Percentiles rank a stretch among this genome's conserved stretches.
Evolutionary conservation across 2,888 invertebrate genomes (phyloP).

Genomic region (Seladonia tumulorum): DNA sequence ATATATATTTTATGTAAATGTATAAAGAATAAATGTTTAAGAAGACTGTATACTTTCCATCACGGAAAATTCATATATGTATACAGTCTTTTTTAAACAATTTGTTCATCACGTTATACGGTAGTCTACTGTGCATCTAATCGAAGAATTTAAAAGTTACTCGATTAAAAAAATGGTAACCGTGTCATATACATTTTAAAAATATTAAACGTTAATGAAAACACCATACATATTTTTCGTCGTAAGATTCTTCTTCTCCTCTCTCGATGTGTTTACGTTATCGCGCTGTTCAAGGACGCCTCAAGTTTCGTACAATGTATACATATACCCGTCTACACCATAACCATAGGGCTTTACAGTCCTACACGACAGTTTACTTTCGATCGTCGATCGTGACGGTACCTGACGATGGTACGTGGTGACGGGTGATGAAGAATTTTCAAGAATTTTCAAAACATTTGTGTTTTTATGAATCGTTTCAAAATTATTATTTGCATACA

Average conservation of each 20-base stretch:
- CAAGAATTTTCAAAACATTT: background rate
- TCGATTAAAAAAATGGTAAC: background rate
- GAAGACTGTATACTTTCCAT: background rate
- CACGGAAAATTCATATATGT: background rate
- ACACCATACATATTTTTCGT: background rate
- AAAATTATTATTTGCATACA: background rate
- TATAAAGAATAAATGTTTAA: background rate
- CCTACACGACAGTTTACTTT: slow-evolving; percentile 18
- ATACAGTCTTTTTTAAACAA: background rate
- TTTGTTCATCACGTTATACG: background rate
- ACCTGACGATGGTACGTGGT: no score
- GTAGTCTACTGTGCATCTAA: background rate
- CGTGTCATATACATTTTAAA: background rate
- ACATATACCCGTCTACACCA: slow-evolving; percentile 10
- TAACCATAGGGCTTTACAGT: background rate
- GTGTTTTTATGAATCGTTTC: background rate
- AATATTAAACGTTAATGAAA: background rate
- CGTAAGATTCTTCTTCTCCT: no score
- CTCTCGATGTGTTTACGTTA: slow-evolving; percentile 38
- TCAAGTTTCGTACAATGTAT: slow-evolving; percentile 40
- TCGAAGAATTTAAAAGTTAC: background rate
- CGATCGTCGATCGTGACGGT: background rate
- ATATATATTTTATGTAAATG: background rate
- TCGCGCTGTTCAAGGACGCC: slow-evolving; percentile 59
- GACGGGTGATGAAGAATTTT: background rate